Evolutionary conservation across 1,140 invertebrate species (phyloP).

Genomic region (Aphaenogaster ashmeadi): DNA sequence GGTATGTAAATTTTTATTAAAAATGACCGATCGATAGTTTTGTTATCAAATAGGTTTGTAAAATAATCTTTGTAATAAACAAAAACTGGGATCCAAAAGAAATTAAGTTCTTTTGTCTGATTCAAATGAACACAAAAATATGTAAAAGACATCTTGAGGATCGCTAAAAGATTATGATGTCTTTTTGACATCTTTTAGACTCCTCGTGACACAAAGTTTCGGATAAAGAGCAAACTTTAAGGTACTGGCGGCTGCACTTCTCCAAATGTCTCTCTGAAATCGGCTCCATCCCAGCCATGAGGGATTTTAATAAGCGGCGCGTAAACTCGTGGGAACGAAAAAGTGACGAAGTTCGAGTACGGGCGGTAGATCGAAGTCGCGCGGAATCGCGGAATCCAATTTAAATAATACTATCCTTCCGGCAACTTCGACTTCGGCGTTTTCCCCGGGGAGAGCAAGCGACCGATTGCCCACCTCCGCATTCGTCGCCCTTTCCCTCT

Average conservation of each 20-base stretch:
- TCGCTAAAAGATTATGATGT: constrained; percentile 32
- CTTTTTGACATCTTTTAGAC: constrained; percentile 29
- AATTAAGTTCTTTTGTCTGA: neutral
- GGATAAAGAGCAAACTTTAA: constrained; percentile 41
- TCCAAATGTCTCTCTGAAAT: constrained; percentile 25
- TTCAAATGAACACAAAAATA: constrained; percentile 11
- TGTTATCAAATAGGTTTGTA: neutral
- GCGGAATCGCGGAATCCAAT: constrained; percentile 80
- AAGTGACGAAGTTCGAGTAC: constrained; percentile 60
- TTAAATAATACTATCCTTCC: constrained; percentile 78
- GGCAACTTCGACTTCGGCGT: constrained; percentile 36
- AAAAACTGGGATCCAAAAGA: neutral
- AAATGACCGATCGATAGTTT: neutral
- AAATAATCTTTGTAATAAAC: neutral
- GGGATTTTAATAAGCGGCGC: constrained; percentile 63
- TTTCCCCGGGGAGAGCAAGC: constrained; percentile 69
- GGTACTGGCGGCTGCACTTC: constrained; percentile 4
- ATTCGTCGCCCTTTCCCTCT: constrained; percentile 15
- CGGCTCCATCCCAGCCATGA: constrained; percentile 24
- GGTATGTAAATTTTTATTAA: constrained; percentile 11
- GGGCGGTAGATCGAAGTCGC: constrained; percentile 68
- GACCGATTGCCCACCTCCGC: constrained; percentile 52
- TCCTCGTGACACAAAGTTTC: constrained; percentile 23
- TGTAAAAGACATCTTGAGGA: neutral
- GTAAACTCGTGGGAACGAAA: constrained; percentile 56